Percentiles rank a stretch among this genome's conserved stretches.
phyloP scores from a whole-genome alignment of 1,140 invertebrate species.

The Asbolus verrucosus region DNA sequence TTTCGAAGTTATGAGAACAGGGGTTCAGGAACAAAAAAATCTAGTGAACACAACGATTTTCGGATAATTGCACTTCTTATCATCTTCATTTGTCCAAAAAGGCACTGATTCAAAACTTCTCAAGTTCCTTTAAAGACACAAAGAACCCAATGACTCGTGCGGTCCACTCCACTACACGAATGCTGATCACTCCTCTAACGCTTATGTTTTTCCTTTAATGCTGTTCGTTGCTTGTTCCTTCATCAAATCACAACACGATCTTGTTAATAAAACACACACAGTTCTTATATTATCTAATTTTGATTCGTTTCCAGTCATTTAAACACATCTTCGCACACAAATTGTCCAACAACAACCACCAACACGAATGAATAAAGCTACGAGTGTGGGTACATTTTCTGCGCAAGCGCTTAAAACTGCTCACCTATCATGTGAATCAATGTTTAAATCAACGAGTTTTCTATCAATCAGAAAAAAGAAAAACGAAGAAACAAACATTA shows the following conservation, averaged over 20 bases:
- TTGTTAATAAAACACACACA: not conserved
- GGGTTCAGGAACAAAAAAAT: too few species aligned
- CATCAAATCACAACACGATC: not conserved
- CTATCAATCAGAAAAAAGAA: not conserved
- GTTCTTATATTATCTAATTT: not conserved
- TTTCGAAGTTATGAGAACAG: too few species aligned
- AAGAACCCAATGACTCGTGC: conserved; percentile 25
- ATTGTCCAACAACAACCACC: not conserved
- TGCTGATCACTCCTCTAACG: conserved; percentile 7
- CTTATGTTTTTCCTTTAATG: conserved; percentile 10
- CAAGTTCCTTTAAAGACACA: conserved; percentile 11
- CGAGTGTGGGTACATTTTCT: not conserved
- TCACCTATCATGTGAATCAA: not conserved
- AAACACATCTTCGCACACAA: not conserved
- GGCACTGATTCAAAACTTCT: not conserved
- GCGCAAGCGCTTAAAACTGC: not conserved
- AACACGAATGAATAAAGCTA: not conserved
- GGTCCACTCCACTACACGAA: conserved; percentile 13
- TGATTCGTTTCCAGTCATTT: not conserved
- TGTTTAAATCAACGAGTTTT: not conserved
- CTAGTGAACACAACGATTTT: conserved; percentile 14
- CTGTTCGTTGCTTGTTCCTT: not conserved
- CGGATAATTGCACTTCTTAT: conserved; percentile 9
- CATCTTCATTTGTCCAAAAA: not conserved
- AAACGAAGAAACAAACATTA: too few species aligned